Evolutionary conservation across 2,888 invertebrate genomes (phyloP).

Genomic region (Ceriagrion tenellum): DNA sequence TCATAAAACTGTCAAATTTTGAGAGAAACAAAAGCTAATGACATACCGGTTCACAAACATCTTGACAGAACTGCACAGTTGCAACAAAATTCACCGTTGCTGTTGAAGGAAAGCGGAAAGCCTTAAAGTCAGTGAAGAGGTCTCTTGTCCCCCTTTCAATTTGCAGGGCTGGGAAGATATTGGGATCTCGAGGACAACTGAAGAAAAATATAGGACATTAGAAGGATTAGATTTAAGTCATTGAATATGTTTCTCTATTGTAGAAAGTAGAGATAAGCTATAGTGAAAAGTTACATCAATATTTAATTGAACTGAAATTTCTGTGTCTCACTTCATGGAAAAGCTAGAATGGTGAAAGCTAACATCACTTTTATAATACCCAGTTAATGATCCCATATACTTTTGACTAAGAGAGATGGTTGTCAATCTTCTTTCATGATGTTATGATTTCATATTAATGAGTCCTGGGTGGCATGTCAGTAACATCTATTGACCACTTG

Average conservation of each 20-base stretch:
- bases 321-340: too few relatives aligned
- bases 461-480: too few relatives aligned
- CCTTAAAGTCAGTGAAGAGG: constrained; percentile 77
- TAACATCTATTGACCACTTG: too few relatives aligned
- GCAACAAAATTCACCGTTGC: constrained; percentile 78
- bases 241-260: neutral
- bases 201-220: neutral
- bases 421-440: too few relatives aligned
- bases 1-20: neutral
- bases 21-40: constrained; percentile 17
- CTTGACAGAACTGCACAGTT: constrained; percentile 78
- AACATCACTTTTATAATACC: too few relatives aligned
- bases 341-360: too few relatives aligned
- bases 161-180: constrained; percentile 77
- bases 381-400: too few relatives aligned
- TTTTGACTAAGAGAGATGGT: too few relatives aligned
- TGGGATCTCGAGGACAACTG: constrained; percentile 78
- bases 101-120: constrained; percentile 78
- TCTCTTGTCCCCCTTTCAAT: constrained; percentile 76
- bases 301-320: neutral
- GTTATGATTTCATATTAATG: too few relatives aligned
- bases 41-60: constrained; percentile 77
- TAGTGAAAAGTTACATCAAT: neutral
- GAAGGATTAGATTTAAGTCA: neutral
- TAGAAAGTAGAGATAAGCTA: neutral